phyloP scores from a whole-genome alignment of 2,113 vertebrate species.

The Oncorhynchus keta region DNA sequence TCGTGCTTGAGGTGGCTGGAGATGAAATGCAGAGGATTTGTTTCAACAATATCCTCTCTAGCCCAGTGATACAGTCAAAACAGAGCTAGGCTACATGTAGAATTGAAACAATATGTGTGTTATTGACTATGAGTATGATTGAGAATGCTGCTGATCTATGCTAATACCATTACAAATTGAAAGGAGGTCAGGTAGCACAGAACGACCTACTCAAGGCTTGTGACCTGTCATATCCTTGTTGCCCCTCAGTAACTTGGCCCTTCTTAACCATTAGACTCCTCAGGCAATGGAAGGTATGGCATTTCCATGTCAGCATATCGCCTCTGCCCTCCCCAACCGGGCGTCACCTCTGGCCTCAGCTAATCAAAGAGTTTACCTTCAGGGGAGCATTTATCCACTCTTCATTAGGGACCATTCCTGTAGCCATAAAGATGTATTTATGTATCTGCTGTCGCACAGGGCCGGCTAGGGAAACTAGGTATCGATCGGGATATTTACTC shows the following conservation, averaged over 20 bases:
- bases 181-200: conserved; percentile 56
- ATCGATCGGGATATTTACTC: conserved; percentile 98
- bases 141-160: conserved; percentile 8
- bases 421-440: conserved; percentile 89
- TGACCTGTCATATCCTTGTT: conserved; percentile 51
- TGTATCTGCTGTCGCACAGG: conserved; percentile 88
- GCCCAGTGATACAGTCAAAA: not conserved
- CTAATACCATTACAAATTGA: conserved; percentile 57
- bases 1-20: conserved; percentile 13
- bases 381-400: conserved; percentile 93
- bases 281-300: conserved; percentile 70
- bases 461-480: conserved; percentile 90
- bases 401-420: conserved; percentile 87
- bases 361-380: conserved; percentile 98
- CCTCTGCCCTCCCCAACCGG: conserved; percentile 28
- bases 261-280: conserved; percentile 76
- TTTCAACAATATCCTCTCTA: not conserved
- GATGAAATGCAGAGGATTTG: not conserved
- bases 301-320: conserved; percentile 78
- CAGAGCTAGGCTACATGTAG: not conserved
- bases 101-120: conserved; percentile 19
- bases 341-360: conserved; percentile 89
- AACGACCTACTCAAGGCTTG: conserved; percentile 45
- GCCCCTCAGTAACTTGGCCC: conserved; percentile 53
- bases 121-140: conserved; percentile 40